Conservation (phyloP, 2,797 vertebrate genomes). For the Cossypha niveicapilla region DNA sequence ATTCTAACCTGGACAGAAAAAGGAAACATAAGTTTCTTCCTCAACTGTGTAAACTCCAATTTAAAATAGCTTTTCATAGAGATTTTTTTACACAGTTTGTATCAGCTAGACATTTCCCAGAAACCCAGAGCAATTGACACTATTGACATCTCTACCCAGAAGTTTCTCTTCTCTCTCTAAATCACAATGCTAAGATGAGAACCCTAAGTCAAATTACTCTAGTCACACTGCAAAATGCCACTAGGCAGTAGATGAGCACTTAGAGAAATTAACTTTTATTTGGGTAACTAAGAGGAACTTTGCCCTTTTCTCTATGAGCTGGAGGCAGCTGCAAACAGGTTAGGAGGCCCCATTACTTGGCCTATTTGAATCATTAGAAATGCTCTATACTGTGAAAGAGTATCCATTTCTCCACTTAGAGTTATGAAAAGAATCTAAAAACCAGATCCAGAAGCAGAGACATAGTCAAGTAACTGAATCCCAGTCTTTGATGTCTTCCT, state of each 20-base stretch:
- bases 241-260: not conserved
- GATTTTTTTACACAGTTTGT: not conserved
- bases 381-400: not conserved
- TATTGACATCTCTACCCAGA: not conserved
- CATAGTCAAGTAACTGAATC: not conserved
- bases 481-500: not conserved
- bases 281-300: not conserved
- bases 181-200: not conserved
- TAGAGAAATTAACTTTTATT: not conserved
- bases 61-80: slow-evolving; percentile 10
- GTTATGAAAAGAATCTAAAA: not conserved
- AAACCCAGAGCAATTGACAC: not conserved
- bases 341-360: not conserved
- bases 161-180: not conserved
- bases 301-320: not conserved
- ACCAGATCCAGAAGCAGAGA: not conserved
- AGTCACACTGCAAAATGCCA: not conserved
- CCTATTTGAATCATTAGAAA: not conserved
- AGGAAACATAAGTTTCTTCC: not conserved
- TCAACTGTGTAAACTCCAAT: not conserved
- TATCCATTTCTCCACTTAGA: not conserved
- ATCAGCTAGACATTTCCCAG: not conserved
- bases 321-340: not conserved
- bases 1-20: not conserved
- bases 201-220: not conserved